Evolutionary conservation across 2,113 vertebrate genomes (phyloP).

Genomic region (Astur gentilis): DNA sequence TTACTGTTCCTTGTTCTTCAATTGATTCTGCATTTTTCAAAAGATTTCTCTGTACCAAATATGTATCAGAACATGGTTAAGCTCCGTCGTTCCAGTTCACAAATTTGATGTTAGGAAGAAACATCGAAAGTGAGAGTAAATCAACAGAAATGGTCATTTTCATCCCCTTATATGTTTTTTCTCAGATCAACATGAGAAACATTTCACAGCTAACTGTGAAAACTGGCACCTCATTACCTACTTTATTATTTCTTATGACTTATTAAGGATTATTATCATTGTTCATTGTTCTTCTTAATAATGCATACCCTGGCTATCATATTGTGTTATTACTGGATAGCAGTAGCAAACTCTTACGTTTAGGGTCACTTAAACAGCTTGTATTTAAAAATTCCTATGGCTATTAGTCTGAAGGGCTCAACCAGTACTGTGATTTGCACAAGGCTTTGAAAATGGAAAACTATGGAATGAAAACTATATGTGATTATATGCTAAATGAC

Average conservation of each 20-base stretch:
- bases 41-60: slow-evolving; percentile 1
- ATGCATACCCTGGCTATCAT: not conserved
- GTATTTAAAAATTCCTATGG: slow-evolving; percentile 22
- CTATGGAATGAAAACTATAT: not conserved
- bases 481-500: not conserved
- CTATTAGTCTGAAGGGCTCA: slow-evolving; percentile 16
- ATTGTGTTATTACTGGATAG: not conserved
- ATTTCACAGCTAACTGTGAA: slow-evolving; percentile 35
- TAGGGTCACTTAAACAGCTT: slow-evolving; percentile 34
- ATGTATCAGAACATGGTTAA: not conserved
- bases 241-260: slow-evolving; percentile 51
- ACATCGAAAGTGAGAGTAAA: not conserved
- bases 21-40: slow-evolving; percentile 16
- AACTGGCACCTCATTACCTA: slow-evolving; percentile 31
- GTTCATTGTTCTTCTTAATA: slow-evolving; percentile 11
- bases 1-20: slow-evolving; percentile 38
- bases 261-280: slow-evolving; percentile 41
- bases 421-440: slow-evolving; percentile 2
- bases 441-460: slow-evolving; percentile 13
- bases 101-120: slow-evolving; percentile 8
- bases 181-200: slow-evolving; percentile 17
- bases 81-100: not conserved
- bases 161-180: not conserved
- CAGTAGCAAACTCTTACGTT: not conserved
- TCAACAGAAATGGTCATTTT: slow-evolving; percentile 38